These are phyloP conservation scores for Orchesella cincta DNA, from an alignment of 1,140 invertebrate species.

Conservation along the genomic window DNA sequence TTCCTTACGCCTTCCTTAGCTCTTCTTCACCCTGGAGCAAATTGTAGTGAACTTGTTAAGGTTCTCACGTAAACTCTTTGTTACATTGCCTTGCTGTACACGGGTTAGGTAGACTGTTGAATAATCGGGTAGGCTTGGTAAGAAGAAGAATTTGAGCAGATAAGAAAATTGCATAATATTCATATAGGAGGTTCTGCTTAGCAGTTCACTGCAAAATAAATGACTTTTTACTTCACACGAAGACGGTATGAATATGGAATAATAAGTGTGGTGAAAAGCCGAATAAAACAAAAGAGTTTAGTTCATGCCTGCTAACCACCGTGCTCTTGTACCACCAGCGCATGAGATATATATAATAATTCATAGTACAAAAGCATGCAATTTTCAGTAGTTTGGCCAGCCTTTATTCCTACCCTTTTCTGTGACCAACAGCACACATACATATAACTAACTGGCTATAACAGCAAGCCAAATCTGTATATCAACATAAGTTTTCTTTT, in stretches of 20 bases:
- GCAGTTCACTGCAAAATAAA: too few relatives aligned
- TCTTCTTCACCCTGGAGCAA: not conserved
- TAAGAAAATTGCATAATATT: too few relatives aligned
- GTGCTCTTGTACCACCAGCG: too few relatives aligned
- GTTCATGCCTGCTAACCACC: not conserved
- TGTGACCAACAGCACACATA: not conserved
- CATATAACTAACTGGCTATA: not conserved
- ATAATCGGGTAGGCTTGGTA: too few relatives aligned
- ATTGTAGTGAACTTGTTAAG: not conserved
- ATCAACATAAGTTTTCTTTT: not conserved
- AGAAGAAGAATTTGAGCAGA: too few relatives aligned
- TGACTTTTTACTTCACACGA: constrained; percentile 7
- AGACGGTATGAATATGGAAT: not conserved
- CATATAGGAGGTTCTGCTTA: too few relatives aligned
- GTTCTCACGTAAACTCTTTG: not conserved
- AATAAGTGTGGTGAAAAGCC: too few relatives aligned
- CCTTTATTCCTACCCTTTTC: not conserved
- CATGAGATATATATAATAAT: too few relatives aligned
- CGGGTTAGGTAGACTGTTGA: too few relatives aligned
- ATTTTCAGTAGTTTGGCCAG: constrained; percentile 1
- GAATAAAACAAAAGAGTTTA: not conserved
- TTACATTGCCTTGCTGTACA: too few relatives aligned
- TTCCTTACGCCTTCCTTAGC: too few relatives aligned
- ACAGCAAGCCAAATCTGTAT: not conserved
- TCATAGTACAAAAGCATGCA: too few relatives aligned